Evolutionary conservation across 1,140 invertebrate genomes (phyloP).

Genomic region (Wiebesia pumilae): DNA sequence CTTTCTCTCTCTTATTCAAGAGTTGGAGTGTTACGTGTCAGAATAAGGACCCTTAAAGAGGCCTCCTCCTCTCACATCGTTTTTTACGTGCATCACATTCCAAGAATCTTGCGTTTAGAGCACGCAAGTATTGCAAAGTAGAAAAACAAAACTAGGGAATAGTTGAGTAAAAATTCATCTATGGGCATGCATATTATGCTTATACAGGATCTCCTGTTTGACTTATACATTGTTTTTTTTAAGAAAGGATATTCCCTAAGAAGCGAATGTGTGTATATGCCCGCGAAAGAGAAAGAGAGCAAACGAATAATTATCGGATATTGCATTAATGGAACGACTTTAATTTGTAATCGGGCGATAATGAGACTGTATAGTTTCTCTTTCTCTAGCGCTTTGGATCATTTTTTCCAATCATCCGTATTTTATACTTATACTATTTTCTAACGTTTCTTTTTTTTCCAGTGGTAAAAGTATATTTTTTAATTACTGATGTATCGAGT

Average conservation of each 20-base stretch:
- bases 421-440: background rate
- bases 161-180: slow-evolving; percentile 18
- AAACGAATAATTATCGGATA: slow-evolving; percentile 63
- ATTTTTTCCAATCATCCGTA: background rate
- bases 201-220: background rate
- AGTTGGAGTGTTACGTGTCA: slow-evolving; percentile 41
- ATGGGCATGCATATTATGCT: background rate
- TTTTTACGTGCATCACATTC: slow-evolving; percentile 23
- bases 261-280: background rate
- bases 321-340: slow-evolving; percentile 64
- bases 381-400: background rate
- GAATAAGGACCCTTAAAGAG: slow-evolving; percentile 21
- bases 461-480: background rate
- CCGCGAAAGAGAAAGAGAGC: background rate
- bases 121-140: background rate
- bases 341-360: slow-evolving; percentile 62
- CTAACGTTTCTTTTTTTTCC: background rate
- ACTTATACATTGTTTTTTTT: background rate
- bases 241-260: background rate
- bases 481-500: background rate
- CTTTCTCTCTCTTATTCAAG: background rate
- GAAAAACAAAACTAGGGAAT: background rate
- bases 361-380: slow-evolving; percentile 54
- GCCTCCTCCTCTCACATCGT: background rate
- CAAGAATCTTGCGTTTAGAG: background rate